Conservation (phyloP, 2,797 vertebrate genomes). For the Gymnothorax reevesii region DNA sequence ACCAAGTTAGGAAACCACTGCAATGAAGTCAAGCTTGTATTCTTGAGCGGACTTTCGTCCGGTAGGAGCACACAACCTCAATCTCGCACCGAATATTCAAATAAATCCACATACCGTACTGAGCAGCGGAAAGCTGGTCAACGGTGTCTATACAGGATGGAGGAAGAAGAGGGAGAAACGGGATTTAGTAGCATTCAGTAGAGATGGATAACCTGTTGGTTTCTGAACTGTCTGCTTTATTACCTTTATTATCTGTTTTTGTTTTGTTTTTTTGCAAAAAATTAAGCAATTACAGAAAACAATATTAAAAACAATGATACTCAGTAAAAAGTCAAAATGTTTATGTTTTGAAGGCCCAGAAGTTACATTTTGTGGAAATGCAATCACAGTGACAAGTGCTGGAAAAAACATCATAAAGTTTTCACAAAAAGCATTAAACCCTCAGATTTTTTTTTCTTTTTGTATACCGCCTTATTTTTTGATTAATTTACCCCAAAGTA, state of each 20-base stretch:
- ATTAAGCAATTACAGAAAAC: background rate
- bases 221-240: background rate
- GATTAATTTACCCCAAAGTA: background rate
- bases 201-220: background rate
- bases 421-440: background rate
- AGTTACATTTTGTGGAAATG: background rate
- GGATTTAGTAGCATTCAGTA: background rate
- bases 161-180: constrained; percentile 17
- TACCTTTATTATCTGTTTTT: background rate
- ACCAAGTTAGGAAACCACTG: too few species aligned
- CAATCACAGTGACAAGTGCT: background rate
- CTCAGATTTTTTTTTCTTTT: background rate
- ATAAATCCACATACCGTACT: constrained; percentile 43
- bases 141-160: background rate
- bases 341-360: background rate
- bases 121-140: constrained; percentile 40
- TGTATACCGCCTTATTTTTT: background rate
- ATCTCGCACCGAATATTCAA: constrained; percentile 38
- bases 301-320: background rate
- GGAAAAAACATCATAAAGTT: background rate
- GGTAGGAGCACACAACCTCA: background rate
- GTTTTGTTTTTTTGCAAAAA: background rate
- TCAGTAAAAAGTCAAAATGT: background rate
- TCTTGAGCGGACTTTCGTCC: background rate
- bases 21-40: too few species aligned